phyloP scores from a whole-genome alignment of 2,113 vertebrate genomes.

The Oophaga pumilio region DNA sequence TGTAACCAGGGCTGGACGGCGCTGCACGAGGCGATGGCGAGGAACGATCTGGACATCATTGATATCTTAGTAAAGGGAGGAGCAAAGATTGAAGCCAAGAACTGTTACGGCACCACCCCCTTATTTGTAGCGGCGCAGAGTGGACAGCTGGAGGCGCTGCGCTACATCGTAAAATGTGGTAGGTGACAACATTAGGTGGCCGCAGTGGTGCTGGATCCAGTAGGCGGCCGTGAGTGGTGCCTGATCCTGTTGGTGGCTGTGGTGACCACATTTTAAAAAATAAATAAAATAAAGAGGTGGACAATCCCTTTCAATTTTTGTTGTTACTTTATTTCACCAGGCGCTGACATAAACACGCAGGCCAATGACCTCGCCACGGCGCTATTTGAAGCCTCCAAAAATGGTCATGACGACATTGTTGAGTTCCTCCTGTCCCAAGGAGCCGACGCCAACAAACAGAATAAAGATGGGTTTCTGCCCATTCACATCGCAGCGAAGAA shows the following conservation, averaged over 20 bases:
- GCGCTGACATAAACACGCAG: conserved; percentile 86
- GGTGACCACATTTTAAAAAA: too few species aligned
- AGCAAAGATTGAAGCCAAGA: conserved; percentile 81
- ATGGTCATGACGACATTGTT: conserved; percentile 78
- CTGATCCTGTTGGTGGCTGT: too few species aligned
- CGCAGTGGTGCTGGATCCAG: too few species aligned
- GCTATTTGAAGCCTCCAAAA: conserved; percentile 91
- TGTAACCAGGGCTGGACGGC: conserved; percentile 87
- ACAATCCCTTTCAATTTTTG: too few species aligned
- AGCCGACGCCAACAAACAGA: conserved; percentile 86
- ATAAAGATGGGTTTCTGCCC: conserved; percentile 83
- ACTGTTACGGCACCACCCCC: conserved; percentile 84
- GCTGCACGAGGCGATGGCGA: conserved; percentile 84
- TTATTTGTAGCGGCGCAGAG: conserved; percentile 90
- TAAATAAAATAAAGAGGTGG: too few species aligned
- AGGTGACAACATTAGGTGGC: conserved; percentile 56
- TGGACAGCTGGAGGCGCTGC: conserved; percentile 79
- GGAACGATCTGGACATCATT: conserved; percentile 83
- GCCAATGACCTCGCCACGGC: conserved; percentile 85
- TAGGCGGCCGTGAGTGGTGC: too few species aligned
- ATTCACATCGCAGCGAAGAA: conserved; percentile 86
- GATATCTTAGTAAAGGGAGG: conserved; percentile 85
- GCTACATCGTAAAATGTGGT: conserved; percentile 82
- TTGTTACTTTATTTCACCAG: conserved; percentile 67
- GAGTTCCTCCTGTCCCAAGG: conserved; percentile 84